Percentiles rank a stretch among this genome's conserved stretches.
Evolutionary conservation across 2,113 vertebrate species (phyloP).

Genomic region (Tenrec ecaudatus): DNA sequence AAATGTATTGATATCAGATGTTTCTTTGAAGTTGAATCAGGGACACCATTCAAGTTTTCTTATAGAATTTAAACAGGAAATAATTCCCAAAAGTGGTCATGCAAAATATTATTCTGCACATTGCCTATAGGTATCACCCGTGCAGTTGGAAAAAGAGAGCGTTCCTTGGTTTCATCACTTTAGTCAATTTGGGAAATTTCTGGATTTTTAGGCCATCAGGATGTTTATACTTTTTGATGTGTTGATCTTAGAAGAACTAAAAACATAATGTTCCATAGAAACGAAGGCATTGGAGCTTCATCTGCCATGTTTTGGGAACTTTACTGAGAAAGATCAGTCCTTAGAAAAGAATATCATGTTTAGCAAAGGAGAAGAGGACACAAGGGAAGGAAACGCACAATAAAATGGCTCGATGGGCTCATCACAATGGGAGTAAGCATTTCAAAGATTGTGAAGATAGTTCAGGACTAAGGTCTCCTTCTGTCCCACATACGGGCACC

Average conservation of each 20-base stretch:
- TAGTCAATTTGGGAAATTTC: background rate
- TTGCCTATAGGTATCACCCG: background rate
- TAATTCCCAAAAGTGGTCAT: background rate
- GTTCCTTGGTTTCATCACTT: constrained; percentile 24
- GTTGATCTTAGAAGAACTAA: background rate
- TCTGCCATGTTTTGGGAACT: background rate
- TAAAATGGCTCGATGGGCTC: background rate
- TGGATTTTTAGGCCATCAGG: background rate
- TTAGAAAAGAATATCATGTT: background rate
- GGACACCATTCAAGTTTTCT: background rate
- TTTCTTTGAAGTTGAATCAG: background rate
- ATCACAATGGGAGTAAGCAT: background rate
- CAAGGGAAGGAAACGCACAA: background rate
- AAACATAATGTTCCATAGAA: background rate
- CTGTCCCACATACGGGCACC: background rate
- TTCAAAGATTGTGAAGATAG: background rate
- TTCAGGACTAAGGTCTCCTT: background rate
- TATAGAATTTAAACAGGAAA: background rate
- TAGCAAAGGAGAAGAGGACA: background rate
- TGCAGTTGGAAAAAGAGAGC: background rate
- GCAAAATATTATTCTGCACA: background rate
- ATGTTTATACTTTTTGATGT: background rate
- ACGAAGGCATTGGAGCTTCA: background rate
- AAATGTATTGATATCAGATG: no score
- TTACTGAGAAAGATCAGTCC: background rate